Percentiles rank a stretch among this genome's conserved stretches.
phyloP scores from a whole-genome alignment of 2,113 vertebrate species.

The Phyllostomus discolor region DNA sequence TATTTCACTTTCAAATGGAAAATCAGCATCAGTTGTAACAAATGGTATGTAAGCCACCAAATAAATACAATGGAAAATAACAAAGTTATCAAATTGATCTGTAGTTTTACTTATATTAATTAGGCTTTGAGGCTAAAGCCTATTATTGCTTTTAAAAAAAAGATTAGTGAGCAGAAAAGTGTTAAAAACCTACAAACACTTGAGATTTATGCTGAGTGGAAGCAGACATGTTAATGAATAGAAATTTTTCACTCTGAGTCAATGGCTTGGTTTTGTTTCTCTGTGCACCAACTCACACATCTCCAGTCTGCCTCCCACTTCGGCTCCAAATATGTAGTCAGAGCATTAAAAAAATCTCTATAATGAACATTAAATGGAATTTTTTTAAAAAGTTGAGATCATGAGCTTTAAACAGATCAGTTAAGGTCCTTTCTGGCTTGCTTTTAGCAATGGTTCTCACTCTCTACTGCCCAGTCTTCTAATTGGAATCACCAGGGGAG shows the following conservation, averaged over 20 bases:
- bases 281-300: accelerated
- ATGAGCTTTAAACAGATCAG: not conserved
- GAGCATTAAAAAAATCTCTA: not conserved
- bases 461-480: not conserved
- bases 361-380: not conserved
- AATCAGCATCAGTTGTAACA: not conserved
- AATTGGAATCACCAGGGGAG: not conserved
- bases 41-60: not conserved
- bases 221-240: not conserved
- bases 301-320: not conserved
- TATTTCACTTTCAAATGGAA: not conserved
- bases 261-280: not conserved
- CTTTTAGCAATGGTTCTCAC: not conserved
- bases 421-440: not conserved
- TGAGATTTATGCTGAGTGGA: not conserved
- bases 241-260: not conserved
- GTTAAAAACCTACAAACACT: not conserved
- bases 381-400: not conserved
- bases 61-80: not conserved
- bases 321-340: not conserved
- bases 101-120: not conserved
- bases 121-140: not conserved
- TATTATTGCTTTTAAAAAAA: not conserved
- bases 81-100: not conserved
- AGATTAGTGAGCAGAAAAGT: not conserved